phyloP scores from a whole-genome alignment of 1,140 invertebrate species.

The Heterodera schachtii region DNA sequence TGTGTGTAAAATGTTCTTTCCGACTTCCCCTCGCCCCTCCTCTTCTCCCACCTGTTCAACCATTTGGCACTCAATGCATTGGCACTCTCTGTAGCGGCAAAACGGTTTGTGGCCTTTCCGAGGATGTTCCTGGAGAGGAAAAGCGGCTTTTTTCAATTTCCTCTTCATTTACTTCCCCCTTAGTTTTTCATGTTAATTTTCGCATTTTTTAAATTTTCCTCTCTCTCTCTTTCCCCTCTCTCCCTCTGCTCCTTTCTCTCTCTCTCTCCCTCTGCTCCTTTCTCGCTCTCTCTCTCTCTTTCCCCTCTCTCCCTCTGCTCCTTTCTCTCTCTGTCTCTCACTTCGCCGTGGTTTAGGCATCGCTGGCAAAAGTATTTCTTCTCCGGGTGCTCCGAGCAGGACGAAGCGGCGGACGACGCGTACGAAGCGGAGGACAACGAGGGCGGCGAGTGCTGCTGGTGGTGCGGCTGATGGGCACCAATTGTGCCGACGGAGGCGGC shows the following conservation, averaged over 20 bases:
- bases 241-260: too few species aligned
- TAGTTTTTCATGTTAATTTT: too few species aligned
- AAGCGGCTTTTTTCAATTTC: too few species aligned
- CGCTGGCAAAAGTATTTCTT: slow-evolving; percentile 56
- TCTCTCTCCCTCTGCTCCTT: neutral
- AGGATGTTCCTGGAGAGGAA: slow-evolving; percentile 40
- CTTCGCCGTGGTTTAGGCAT: slow-evolving; percentile 48
- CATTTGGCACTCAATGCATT: slow-evolving; percentile 52
- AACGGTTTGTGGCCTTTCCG: slow-evolving; percentile 55
- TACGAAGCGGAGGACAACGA: slow-evolving; percentile 15
- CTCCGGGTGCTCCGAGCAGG: slow-evolving; percentile 14
- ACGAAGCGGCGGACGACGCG: slow-evolving; percentile 6
- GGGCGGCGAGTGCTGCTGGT: neutral
- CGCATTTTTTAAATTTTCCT: too few species aligned
- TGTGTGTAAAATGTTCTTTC: neutral
- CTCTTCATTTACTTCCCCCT: too few species aligned
- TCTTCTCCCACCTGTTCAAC: slow-evolving; percentile 35
- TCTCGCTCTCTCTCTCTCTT: too few species aligned
- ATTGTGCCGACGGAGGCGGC: neutral
- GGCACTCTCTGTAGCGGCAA: slow-evolving; percentile 45
- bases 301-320: too few species aligned
- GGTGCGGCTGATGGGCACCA: too few species aligned
- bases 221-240: too few species aligned
- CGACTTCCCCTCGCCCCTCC: too few species aligned
- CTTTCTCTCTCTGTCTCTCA: neutral